phyloP scores from a whole-genome alignment of 2,888 invertebrate genomes.

The Dolichopus griseipennis region DNA sequence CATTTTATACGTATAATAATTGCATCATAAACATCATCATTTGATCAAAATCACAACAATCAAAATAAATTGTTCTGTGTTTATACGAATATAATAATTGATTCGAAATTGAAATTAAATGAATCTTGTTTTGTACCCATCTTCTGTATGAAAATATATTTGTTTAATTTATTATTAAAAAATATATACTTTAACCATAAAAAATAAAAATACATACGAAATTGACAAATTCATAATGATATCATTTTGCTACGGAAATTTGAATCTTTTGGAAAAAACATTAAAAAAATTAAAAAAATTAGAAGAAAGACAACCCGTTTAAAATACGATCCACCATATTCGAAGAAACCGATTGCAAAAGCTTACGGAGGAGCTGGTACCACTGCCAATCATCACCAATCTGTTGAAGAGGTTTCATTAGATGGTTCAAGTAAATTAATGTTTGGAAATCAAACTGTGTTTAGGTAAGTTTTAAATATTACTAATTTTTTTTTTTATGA shows the following conservation, averaged over 20 bases:
- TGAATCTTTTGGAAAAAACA: neutral
- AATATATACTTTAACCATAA: neutral
- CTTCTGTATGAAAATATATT: neutral
- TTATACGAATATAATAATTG: neutral
- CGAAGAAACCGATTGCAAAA: constrained; percentile 71
- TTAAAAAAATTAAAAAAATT: constrained; percentile 21
- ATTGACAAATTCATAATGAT: neutral
- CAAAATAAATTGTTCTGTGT: neutral
- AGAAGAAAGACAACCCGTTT: constrained; percentile 84
- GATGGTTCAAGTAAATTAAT: constrained; percentile 77
- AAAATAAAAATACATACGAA: neutral
- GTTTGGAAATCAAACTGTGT: constrained; percentile 58
- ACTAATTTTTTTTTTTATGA: too few species aligned
- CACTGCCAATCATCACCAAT: constrained; percentile 60
- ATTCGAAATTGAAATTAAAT: neutral
- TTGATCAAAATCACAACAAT: neutral
- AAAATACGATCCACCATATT: constrained; percentile 81
- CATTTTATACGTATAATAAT: neutral
- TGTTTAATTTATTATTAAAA: neutral
- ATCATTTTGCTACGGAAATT: neutral
- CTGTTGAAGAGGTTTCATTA: constrained; percentile 69
- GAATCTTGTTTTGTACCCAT: neutral
- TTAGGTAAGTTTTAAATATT: constrained; percentile 52
- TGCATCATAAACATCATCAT: neutral
- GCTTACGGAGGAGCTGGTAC: constrained; percentile 55